Evolutionary conservation across 2,797 vertebrate species (phyloP), one percentile per base, ranked within the genome.

Genomic region (Ara ararauna): DNA sequence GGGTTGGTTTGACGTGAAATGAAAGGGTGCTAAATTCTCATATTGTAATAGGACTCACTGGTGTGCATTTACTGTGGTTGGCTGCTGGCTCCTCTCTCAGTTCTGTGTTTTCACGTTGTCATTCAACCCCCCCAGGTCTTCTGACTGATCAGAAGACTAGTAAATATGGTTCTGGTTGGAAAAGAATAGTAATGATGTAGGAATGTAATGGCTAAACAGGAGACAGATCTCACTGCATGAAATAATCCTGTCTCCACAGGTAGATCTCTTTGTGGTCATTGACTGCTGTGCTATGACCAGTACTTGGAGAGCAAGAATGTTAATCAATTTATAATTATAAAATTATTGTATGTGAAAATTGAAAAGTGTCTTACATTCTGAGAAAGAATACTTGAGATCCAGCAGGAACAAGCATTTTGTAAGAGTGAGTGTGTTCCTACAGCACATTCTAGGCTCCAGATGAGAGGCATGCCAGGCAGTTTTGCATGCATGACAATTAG

Each of bases 311-410:
- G 15, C 56, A 87, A 76, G 67, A 78, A 23, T 34, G 17, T 67
- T 92, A 68, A 96, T 96, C 42, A 91, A 38, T 94, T 91, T 67
- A 47, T 86, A 91, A 94, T 96, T 96, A 74, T 10, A 26, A 58
- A 82, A 78, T 42, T 91, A 47, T 85, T 6, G 17, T 78, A 32
- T 34, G n/a, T 40, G 79, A 86, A 93, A 93, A 87, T 42, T 40
- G 14, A 36, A 42, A 78, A 15, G 15, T 5, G 1, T 34, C 34
- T 77, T 61, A 21, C 8, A 12, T 93, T 81, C 36, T 76, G 78
- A 60, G 40, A 51, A 36, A 64, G 77, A 74, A 44, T 74, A 84
- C 73, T 87, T n/a, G 24, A 27, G 53, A 60, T 87, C 48, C 53
- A 18, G 77, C 36, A n/a, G 27, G 62, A 80, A 44, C 30, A 47